Evolutionary conservation across 2,113 vertebrate species (phyloP).

Genomic region (Trematomus loennbergii): DNA sequence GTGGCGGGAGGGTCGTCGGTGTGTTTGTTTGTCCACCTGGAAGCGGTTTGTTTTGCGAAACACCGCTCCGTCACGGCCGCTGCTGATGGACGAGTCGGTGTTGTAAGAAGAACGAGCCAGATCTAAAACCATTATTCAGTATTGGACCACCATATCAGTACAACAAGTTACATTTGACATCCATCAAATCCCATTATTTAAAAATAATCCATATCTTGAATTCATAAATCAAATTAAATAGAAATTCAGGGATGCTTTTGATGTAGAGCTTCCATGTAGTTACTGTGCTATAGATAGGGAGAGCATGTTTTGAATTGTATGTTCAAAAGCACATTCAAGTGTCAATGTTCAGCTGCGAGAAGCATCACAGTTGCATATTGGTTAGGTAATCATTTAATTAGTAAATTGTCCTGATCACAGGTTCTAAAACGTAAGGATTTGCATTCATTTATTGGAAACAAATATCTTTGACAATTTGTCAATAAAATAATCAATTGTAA

Average conservation of each 20-base stretch:
- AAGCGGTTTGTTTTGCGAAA: conserved; percentile 73
- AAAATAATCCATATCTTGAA: background rate
- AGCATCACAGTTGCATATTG: background rate
- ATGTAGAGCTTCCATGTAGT: background rate
- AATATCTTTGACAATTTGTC: background rate
- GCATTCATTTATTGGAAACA: background rate
- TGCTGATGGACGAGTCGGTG: conserved; percentile 37
- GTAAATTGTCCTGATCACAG: no score
- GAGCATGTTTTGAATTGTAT: background rate
- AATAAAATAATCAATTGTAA: background rate
- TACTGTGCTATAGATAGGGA: background rate
- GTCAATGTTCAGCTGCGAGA: background rate
- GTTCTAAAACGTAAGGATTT: background rate
- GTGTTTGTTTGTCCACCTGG: conserved; percentile 84
- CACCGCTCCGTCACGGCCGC: conserved; percentile 43
- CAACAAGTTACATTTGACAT: background rate
- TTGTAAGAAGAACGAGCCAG: conserved; percentile 26
- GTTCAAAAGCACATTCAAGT: background rate
- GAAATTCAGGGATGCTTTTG: background rate
- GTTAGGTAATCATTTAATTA: no score
- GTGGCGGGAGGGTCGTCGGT: conserved; percentile 19
- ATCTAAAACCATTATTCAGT: no score
- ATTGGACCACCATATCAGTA: no score
- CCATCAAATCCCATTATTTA: no score
- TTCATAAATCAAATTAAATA: background rate